Evolutionary conservation across 1,140 invertebrate species (phyloP).

Genomic region (Argopecten irradians): DNA sequence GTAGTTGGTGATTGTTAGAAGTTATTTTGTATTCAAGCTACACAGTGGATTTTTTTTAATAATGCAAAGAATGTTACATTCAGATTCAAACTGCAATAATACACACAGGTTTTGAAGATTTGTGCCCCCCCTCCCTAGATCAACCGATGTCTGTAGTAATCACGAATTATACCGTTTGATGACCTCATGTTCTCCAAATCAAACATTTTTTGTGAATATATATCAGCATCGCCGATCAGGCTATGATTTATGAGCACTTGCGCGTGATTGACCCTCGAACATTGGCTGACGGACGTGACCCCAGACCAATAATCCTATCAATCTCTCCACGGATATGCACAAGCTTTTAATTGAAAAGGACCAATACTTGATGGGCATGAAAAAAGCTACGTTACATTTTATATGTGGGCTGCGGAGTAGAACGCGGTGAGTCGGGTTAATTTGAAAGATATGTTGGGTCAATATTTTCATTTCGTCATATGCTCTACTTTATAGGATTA

Average conservation of each 20-base stretch:
- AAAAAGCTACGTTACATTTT: neutral
- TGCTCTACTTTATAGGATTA: neutral
- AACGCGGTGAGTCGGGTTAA: neutral
- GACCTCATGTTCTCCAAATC: neutral
- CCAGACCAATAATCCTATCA: neutral
- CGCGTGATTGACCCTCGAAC: neutral
- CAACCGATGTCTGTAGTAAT: no score
- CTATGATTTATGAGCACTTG: neutral
- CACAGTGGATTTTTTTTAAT: no score
- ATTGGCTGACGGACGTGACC: neutral
- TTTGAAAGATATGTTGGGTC: neutral
- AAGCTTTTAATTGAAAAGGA: conserved; percentile 18
- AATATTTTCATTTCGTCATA: neutral
- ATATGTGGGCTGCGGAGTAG: neutral
- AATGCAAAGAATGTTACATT: no score
- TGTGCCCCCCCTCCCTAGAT: no score
- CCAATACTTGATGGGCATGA: neutral
- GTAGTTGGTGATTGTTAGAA: no score
- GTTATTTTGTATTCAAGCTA: no score
- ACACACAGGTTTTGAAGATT: no score
- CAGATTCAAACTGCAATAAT: no score
- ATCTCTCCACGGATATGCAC: neutral
- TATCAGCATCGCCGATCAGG: neutral
- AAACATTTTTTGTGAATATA: neutral
- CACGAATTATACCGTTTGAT: no score